These are phyloP conservation scores for zebrafish (Danio rerio) DNA, from an alignment of 2,113 vertebrate genomes.

Conservation along the genomic window GRCz12tu NC_133188.1:3488501-3489000, in stretches of 20 bases:
- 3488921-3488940: conserved; percentile 58
- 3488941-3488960: conserved; percentile 52
- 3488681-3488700: conserved; percentile 63
- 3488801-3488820: background rate
- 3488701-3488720: conserved; percentile 57
- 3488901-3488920: conserved; percentile 68
- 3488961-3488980: conserved; percentile 63
- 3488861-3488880: conserved; percentile 65
- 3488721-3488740: conserved; percentile 61
- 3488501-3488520: no score
- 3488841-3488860: conserved; percentile 63
- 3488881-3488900: conserved; percentile 73
- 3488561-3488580: background rate
- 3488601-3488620: background rate
- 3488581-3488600: background rate
- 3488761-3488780: conserved; percentile 15
- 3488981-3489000: conserved; percentile 55
- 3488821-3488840: conserved; percentile 46
- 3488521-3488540: no score
- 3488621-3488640: background rate
- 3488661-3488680: conserved; percentile 30
- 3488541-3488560: background rate
- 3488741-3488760: conserved; percentile 61
- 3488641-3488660: background rate
- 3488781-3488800: background rate